Percentiles rank a stretch among this genome's conserved stretches.
phyloP scores from a whole-genome alignment of 2,797 vertebrate genomes.

The Nothura maculosa region DNA sequence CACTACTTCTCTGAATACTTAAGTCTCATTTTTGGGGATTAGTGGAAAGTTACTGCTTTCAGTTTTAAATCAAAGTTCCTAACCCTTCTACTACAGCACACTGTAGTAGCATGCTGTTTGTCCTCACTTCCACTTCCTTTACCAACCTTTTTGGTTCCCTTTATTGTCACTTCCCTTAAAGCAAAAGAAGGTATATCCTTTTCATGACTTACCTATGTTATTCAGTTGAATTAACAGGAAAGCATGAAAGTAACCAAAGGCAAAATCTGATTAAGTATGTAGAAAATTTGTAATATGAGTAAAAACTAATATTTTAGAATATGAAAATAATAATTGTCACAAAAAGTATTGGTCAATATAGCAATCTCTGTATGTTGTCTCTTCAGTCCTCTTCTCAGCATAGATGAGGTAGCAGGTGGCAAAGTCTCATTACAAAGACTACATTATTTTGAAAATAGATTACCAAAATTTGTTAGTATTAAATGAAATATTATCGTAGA shows the following conservation, averaged over 20 bases:
- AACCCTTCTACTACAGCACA: background rate
- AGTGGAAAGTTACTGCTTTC: background rate
- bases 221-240: background rate
- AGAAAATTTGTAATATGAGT: background rate
- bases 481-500: background rate
- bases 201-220: background rate
- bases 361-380: background rate
- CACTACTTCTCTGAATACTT: background rate
- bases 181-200: fast-evolving
- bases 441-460: background rate
- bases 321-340: background rate
- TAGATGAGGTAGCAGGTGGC: background rate
- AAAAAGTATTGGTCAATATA: background rate
- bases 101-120: fast-evolving
- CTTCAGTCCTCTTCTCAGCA: background rate
- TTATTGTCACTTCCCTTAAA: background rate
- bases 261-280: background rate
- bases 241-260: background rate
- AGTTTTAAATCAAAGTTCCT: background rate
- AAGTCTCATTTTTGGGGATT: fast-evolving
- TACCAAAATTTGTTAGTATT: background rate
- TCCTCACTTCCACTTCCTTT: background rate
- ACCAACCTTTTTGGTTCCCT: background rate
- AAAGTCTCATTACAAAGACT: background rate
- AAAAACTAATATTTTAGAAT: background rate